Conservation (phyloP, 2,888 invertebrate species). For the Cistogaster globosa region DNA sequence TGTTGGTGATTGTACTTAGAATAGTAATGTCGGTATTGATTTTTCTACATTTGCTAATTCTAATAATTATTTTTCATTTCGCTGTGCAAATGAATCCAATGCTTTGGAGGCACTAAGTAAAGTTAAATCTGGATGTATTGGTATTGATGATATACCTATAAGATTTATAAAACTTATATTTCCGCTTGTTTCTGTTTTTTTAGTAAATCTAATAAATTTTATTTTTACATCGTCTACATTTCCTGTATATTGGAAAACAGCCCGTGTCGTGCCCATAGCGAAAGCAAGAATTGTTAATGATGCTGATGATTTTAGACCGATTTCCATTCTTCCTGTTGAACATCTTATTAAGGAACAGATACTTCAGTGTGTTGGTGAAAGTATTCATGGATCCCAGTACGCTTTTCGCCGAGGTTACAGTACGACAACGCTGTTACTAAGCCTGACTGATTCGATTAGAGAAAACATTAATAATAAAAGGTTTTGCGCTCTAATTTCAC, state of each 20-base stretch:
- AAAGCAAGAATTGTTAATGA: not conserved
- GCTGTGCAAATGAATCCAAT: constrained; percentile 4
- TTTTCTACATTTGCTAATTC: not conserved
- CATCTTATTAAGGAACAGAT: constrained; percentile 31
- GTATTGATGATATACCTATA: constrained; percentile 12
- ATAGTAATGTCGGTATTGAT: too few species aligned
- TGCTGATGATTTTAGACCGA: constrained; percentile 17
- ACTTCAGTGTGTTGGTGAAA: not conserved
- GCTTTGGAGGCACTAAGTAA: not conserved
- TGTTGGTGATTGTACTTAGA: not conserved
- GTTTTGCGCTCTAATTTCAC: too few species aligned
- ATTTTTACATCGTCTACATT: too few species aligned
- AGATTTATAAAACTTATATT: not conserved
- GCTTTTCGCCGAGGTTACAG: constrained; percentile 4
- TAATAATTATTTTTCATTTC: not conserved
- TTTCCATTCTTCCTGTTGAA: constrained; percentile 12
- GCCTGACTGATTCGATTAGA: too few species aligned
- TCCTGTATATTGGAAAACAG: not conserved
- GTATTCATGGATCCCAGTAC: constrained; percentile 6
- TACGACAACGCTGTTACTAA: not conserved
- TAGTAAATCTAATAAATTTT: too few species aligned
- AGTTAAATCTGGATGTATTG: constrained; percentile 18
- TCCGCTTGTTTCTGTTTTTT: not conserved
- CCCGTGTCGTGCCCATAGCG: constrained; percentile 13
- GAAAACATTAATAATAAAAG: not conserved